phyloP scores from a whole-genome alignment of 2,113 vertebrate genomes.

The Upupa epops region DNA sequence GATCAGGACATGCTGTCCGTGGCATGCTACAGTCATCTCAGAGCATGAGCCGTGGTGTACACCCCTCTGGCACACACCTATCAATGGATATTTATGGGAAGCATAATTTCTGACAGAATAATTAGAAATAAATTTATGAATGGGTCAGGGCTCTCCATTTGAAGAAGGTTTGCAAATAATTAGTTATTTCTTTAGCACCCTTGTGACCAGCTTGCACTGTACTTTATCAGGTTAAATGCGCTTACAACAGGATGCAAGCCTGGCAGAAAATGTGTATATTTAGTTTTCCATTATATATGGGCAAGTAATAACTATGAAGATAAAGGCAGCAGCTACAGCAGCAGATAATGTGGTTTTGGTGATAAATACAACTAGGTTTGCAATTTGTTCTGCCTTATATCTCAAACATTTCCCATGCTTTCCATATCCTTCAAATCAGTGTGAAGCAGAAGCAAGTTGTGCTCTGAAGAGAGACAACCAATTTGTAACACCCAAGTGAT shows the following conservation, averaged over 20 bases:
- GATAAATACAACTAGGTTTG: neutral
- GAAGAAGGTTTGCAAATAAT: neutral
- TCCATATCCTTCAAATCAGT: neutral
- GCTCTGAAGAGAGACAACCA: neutral
- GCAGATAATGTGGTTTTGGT: neutral
- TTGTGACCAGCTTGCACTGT: neutral
- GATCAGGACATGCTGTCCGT: accelerated
- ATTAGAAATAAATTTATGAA: neutral
- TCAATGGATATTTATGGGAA: neutral
- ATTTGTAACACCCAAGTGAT: neutral
- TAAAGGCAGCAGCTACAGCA: neutral
- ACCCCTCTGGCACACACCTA: neutral
- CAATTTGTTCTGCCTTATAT: neutral
- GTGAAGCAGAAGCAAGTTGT: neutral
- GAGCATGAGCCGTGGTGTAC: neutral
- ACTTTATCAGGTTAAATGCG: neutral
- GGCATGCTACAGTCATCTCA: neutral
- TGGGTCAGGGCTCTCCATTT: neutral
- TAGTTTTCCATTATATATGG: neutral
- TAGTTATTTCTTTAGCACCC: neutral
- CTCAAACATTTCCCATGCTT: neutral
- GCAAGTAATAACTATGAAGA: slow-evolving; percentile 1
- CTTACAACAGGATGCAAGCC: neutral
- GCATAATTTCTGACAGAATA: neutral
- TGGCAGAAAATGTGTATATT: neutral